phyloP scores from a whole-genome alignment of 2,888 invertebrate species.

The Papilio protenor region DNA sequence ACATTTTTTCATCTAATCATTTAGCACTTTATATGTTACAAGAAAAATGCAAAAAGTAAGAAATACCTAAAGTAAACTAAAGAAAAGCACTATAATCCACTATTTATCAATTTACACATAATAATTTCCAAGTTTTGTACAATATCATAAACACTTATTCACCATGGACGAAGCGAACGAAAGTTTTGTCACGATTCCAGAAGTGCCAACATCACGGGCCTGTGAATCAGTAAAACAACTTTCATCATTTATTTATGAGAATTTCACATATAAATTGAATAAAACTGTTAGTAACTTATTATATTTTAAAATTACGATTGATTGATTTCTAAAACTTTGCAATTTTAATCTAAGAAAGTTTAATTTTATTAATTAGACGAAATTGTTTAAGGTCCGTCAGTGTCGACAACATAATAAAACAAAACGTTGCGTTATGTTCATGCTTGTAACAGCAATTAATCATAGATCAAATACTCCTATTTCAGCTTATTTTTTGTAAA shows the following conservation, averaged over 20 bases:
- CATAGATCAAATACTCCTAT: not conserved
- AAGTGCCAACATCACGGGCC: conserved; percentile 60
- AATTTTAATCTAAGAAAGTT: not conserved
- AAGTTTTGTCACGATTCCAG: conserved; percentile 71
- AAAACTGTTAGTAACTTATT: not conserved
- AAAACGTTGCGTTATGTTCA: conserved; percentile 28
- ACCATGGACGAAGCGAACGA: conserved; percentile 69
- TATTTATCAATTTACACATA: conserved; percentile 48
- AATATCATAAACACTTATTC: conserved; percentile 63
- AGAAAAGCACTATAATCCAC: conserved; percentile 44
- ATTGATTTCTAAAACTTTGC: not conserved
- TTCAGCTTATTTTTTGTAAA: not conserved
- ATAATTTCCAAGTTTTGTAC: conserved; percentile 46
- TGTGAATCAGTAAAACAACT: conserved; percentile 31
- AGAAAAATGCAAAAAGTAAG: conserved; percentile 45
- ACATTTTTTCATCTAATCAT: conserved; percentile 69
- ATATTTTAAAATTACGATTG: conserved; percentile 5
- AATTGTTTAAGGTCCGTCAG: conserved; percentile 29
- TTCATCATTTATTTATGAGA: not conserved
- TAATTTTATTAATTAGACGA: conserved; percentile 1
- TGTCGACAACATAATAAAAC: conserved; percentile 40
- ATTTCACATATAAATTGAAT: not conserved
- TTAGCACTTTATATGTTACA: conserved; percentile 48
- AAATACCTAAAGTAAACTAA: conserved; percentile 39
- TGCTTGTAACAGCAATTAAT: not conserved